Base-by-base conservation (phyloP, 1,140 invertebrate species). In the Ptiloglossa arizonensis region DNA sequence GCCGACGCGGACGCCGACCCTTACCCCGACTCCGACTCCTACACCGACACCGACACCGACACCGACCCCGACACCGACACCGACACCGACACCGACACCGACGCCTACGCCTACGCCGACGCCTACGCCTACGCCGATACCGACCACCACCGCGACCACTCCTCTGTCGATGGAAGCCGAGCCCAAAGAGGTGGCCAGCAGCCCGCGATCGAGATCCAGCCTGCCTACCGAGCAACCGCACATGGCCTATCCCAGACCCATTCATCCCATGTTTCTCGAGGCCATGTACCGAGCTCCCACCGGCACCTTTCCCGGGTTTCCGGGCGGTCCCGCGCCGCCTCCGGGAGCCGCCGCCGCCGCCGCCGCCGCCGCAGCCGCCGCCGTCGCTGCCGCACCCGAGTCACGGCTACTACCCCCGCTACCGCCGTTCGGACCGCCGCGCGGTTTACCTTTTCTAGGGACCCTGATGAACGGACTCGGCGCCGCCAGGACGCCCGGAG, bases 181-280 rank as follows among this genome's bases (percentile, higher is more conserved):
- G 5, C 4, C 54, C 60, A 83, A 82, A 38, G 80, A 79, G 13
- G n/a, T 85, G 0, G 50, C 57, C 6, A 75, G 29, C 1, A 85
- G 71, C 44, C 75, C 83, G 0, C 82, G 74, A 2, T 1, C 74
- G 17, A 76, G 83, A 41, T 80, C 71, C 13, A 86, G 79, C 1
- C 5, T 85, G 9, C 11, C 79, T 1, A 32, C 82, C 2, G 85
- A 93, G 17, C 92, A 90, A 46, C 90, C 92, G 17, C 93, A 94
- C n/a, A 95, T 97, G 94, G 95, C 95, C 1, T 97, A 96, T 81
- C 96, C 96, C 0, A 93, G 95, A 87, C 95, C 96, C 0, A 95
- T 96, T 17, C 96, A 97, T 86, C 96, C 96, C 0, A 94, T 96
- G 91, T 93, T 97, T 41, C 91, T 97, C 19, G 96, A 96, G 79